phyloP scores from a whole-genome alignment of 2,888 invertebrate genomes.

The Ctena decussata region DNA sequence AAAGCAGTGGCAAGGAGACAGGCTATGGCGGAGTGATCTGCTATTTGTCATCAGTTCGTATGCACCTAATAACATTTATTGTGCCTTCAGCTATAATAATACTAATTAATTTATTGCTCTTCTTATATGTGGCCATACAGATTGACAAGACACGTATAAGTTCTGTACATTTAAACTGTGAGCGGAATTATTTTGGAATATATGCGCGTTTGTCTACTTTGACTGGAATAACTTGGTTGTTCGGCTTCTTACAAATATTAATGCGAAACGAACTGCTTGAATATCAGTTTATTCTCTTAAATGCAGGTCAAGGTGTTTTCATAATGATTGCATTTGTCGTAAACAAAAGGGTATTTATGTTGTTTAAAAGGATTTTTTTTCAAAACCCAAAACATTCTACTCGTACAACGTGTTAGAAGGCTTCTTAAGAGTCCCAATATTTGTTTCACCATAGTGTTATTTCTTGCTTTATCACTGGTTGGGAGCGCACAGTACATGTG shows the following conservation, averaged over 20 bases:
- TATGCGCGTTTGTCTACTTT: conserved; percentile 48
- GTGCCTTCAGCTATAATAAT: conserved; percentile 39
- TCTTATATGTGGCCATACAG: conserved; percentile 34
- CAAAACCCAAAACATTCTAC: too few relatives aligned
- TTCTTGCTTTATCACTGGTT: too few relatives aligned
- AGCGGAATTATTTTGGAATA: conserved; percentile 45
- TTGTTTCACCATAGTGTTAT: too few relatives aligned
- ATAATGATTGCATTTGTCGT: conserved; percentile 58
- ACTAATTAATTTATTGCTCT: conserved; percentile 47
- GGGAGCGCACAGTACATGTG: too few relatives aligned
- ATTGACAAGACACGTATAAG: conserved; percentile 27
- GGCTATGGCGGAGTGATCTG: conserved; percentile 51
- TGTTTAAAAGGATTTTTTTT: too few relatives aligned
- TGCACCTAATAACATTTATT: conserved; percentile 39
- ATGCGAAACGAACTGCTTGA: conserved; percentile 33
- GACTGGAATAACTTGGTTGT: conserved; percentile 52
- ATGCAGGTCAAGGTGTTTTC: conserved; percentile 57
- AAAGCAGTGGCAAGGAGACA: too few relatives aligned
- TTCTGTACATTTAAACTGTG: conserved; percentile 11
- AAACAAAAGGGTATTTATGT: conserved; percentile 49
- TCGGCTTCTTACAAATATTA: conserved; percentile 47
- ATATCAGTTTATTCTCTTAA: conserved; percentile 46
- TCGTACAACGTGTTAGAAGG: too few relatives aligned
- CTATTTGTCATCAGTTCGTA: conserved; percentile 24
- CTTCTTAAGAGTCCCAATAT: too few relatives aligned